These are phyloP conservation scores for Kuschelorhynchus macadamiae DNA, from an alignment of 2,888 invertebrate genomes.

Conservation along the genomic window DNA sequence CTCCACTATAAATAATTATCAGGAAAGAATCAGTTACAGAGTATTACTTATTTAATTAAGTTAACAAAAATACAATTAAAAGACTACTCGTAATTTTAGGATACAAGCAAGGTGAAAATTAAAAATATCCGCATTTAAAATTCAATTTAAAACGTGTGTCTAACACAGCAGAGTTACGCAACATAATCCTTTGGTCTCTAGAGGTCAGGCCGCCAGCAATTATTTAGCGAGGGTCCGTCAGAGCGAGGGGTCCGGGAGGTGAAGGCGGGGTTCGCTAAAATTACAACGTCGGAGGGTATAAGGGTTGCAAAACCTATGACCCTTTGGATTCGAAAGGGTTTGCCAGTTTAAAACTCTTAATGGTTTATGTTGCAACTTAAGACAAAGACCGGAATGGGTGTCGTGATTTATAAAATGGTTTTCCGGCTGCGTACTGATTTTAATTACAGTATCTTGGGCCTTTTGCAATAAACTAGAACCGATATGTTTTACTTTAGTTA, in stretches of 20 bases:
- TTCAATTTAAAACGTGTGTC: neutral
- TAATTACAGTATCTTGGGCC: too few relatives aligned
- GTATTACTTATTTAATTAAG: too few relatives aligned
- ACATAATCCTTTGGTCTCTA: constrained; percentile 61
- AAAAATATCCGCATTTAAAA: too few relatives aligned
- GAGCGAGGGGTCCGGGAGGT: constrained; percentile 37
- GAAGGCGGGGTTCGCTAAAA: constrained; percentile 54
- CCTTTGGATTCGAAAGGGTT: constrained; percentile 45
- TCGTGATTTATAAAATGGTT: constrained; percentile 41
- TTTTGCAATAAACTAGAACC: too few relatives aligned
- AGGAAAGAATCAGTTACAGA: too few relatives aligned
- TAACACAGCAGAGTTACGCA: constrained; percentile 12
- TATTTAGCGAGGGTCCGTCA: constrained; percentile 65
- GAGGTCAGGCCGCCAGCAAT: constrained; percentile 67
- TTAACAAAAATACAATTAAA: too few relatives aligned
- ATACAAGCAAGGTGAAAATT: too few relatives aligned
- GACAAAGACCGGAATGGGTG: constrained; percentile 36
- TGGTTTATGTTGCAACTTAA: constrained; percentile 47
- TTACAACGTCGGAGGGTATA: constrained; percentile 60
- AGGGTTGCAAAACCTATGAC: constrained; percentile 58
- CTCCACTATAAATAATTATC: too few relatives aligned
- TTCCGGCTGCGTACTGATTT: constrained; percentile 10
- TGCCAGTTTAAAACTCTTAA: constrained; percentile 39
- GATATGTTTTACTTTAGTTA: too few relatives aligned
- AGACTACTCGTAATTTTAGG: too few relatives aligned